These are phyloP conservation scores for Amblyteles armatorius DNA, from an alignment of 2,888 invertebrate genomes.

Conservation along the genomic window DNA sequence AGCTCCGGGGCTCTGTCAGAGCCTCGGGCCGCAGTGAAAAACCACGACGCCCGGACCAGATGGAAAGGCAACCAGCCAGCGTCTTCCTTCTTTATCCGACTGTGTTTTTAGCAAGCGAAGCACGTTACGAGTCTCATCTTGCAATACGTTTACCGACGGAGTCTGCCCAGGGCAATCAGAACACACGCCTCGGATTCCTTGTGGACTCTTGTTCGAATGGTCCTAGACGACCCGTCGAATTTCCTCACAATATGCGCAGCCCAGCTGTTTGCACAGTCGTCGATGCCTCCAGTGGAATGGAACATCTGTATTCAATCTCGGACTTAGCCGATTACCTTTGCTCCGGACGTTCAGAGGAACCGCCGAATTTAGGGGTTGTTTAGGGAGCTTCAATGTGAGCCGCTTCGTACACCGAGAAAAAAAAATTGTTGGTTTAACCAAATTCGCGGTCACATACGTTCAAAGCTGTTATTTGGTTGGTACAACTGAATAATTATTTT, in stretches of 20 bases:
- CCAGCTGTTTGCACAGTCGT: background rate
- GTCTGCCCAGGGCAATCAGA: background rate
- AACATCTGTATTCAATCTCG: background rate
- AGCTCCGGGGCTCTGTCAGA: constrained; percentile 27
- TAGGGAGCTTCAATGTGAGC: no score
- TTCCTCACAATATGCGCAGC: background rate
- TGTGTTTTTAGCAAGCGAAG: constrained; percentile 2
- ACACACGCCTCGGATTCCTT: background rate
- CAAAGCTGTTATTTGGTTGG: no score
- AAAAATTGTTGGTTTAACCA: no score
- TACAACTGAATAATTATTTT: no score
- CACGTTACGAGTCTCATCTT: constrained; percentile 10
- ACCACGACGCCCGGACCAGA: constrained; percentile 29
- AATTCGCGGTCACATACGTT: no score
- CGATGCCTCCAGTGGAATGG: background rate
- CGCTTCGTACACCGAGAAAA: no score
- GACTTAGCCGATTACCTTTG: background rate
- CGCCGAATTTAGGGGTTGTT: no score
- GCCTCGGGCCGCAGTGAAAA: constrained; percentile 30
- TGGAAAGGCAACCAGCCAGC: constrained; percentile 3
- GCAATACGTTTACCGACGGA: constrained; percentile 7
- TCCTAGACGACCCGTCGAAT: background rate
- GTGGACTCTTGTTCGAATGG: background rate
- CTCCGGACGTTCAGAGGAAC: background rate
- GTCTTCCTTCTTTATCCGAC: constrained; percentile 12